Percentiles rank a stretch among this genome's conserved stretches.
Evolutionary conservation across 2,888 invertebrate genomes (phyloP).

Genomic region (Galerucella pusilla): DNA sequence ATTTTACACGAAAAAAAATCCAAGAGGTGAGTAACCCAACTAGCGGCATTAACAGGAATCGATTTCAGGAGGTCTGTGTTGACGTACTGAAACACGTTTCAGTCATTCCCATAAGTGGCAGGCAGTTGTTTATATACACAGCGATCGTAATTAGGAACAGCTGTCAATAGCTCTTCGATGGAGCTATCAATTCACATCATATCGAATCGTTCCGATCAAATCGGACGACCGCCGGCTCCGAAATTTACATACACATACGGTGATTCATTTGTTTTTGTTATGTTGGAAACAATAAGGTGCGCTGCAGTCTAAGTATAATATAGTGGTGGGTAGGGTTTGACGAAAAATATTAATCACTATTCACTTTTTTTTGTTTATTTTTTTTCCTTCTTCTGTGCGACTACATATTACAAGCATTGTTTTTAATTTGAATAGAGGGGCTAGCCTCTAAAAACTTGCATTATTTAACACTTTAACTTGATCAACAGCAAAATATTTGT

Average conservation of each 20-base stretch:
- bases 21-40: constrained; percentile 40
- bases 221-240: constrained; percentile 10
- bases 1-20: constrained; percentile 27
- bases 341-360: constrained; percentile 23
- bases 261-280: constrained; percentile 29
- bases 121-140: constrained; percentile 39
- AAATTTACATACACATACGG: constrained; percentile 27
- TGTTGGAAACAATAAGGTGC: constrained; percentile 20
- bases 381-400: neutral
- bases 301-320: neutral
- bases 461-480: neutral
- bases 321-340: constrained; percentile 17
- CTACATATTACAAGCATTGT: neutral
- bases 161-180: constrained; percentile 37
- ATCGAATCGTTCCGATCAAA: constrained; percentile 25
- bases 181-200: constrained; percentile 37
- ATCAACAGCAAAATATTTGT: neutral
- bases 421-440: neutral
- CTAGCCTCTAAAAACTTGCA: neutral
- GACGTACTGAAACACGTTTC: constrained; percentile 43
- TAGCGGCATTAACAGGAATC: constrained; percentile 37
- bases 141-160: constrained; percentile 36
- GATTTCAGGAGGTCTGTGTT: constrained; percentile 42
- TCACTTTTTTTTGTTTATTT: constrained; percentile 12
- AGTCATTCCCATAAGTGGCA: constrained; percentile 39